Percentiles rank a stretch among this genome's conserved stretches.
These are phyloP conservation scores for Linepithema humile DNA, from an alignment of 1,140 invertebrate genomes.

Conservation along the genomic window DNA sequence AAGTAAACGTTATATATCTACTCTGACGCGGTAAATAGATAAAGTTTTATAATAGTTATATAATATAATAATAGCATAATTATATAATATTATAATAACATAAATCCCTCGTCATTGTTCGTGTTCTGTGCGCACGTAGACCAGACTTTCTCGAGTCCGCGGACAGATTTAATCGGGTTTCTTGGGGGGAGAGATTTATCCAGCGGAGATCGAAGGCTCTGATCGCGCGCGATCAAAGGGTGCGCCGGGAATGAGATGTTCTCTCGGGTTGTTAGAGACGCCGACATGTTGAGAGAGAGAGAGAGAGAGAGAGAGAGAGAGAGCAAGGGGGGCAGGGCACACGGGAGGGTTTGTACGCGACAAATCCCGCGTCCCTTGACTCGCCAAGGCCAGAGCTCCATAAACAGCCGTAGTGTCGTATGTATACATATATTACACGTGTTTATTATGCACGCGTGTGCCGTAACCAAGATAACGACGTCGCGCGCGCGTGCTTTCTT, in stretches of 20 bases:
- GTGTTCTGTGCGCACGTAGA: not conserved
- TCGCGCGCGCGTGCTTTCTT: slow-evolving; percentile 40
- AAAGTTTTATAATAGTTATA: not conserved
- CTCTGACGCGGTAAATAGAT: not conserved
- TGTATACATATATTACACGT: slow-evolving; percentile 46
- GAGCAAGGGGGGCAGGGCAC: not conserved
- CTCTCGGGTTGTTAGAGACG: not conserved
- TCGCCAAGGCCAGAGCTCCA: slow-evolving; percentile 57
- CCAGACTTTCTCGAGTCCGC: not conserved
- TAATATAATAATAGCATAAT: no score
- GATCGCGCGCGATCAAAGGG: slow-evolving; percentile 32
- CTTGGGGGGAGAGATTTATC: slow-evolving; percentile 19
- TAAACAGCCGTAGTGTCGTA: slow-evolving; percentile 32
- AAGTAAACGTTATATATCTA: not conserved
- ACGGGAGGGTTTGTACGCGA: slow-evolving; percentile 24
- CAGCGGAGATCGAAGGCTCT: not conserved
- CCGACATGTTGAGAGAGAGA: not conserved
- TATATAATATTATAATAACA: no score
- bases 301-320: not conserved
- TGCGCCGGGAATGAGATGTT: slow-evolving; percentile 10
- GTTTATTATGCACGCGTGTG: slow-evolving; percentile 55
- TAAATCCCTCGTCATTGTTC: not conserved
- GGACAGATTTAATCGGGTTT: not conserved
- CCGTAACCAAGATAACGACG: slow-evolving; percentile 56
- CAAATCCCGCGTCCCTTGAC: slow-evolving; percentile 59